These are phyloP conservation scores for Plecturocebus donacophilus DNA, from an alignment of 2,113 vertebrate species.

Conservation along the genomic window DNA sequence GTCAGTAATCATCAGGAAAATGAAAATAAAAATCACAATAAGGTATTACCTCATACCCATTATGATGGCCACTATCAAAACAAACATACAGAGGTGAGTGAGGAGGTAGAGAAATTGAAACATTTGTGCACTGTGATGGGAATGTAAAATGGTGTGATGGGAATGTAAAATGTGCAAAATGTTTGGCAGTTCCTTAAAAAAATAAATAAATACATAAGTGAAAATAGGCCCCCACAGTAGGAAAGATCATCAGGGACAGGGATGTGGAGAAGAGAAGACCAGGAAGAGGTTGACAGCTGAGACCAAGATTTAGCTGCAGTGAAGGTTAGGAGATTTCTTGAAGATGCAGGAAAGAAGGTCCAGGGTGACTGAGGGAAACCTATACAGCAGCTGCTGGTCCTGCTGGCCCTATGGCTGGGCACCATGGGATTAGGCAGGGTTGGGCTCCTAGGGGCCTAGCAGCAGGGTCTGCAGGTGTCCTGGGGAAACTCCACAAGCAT, in stretches of 20 bases:
- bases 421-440: neutral
- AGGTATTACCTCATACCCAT: neutral
- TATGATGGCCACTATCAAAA: neutral
- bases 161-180: conserved; percentile 32
- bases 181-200: neutral
- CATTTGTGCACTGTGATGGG: neutral
- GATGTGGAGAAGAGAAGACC: neutral
- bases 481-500: neutral
- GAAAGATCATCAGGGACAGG: neutral
- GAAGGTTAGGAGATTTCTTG: neutral
- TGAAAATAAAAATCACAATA: neutral
- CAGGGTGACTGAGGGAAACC: neutral
- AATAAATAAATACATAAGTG: neutral
- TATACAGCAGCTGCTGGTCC: neutral
- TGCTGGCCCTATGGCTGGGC: neutral
- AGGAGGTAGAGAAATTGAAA: neutral
- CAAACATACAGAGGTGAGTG: neutral
- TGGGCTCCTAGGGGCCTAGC: neutral
- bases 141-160: neutral
- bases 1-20: conserved; percentile 12
- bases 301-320: neutral
- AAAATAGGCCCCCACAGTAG: neutral
- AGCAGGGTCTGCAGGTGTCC: neutral
- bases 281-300: neutral
- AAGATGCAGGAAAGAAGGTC: neutral